phyloP scores from a whole-genome alignment of 35 echinoderm and acorn worm species.

The Ophiothrix spiculata region DNA sequence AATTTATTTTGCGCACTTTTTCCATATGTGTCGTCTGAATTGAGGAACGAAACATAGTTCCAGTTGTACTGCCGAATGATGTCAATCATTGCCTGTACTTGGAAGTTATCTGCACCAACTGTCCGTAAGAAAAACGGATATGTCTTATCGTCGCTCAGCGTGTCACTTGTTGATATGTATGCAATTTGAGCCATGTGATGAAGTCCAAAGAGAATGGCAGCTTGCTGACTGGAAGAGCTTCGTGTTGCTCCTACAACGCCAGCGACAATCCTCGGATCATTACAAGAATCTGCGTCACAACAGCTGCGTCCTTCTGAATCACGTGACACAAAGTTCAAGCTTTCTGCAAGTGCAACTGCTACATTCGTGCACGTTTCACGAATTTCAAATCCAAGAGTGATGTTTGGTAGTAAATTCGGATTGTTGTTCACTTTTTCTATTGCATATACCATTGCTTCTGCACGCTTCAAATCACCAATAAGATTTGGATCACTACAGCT shows the following conservation, averaged over 20 bases:
- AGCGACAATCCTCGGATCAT: constrained; percentile 19
- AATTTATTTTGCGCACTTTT: constrained; percentile 79
- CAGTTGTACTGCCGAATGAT: constrained; percentile 63
- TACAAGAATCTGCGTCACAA: not conserved
- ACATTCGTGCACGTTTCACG: constrained; percentile 85
- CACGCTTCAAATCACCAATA: constrained; percentile 62
- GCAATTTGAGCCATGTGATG: constrained; percentile 78
- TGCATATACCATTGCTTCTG: constrained; percentile 91
- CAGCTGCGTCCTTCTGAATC: not conserved
- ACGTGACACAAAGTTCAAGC: constrained; percentile 65
- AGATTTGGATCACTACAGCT: no score
- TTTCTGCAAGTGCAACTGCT: constrained; percentile 58
- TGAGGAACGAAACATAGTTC: constrained; percentile 78
- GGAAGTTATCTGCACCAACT: constrained; percentile 72
- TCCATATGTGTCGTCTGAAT: constrained; percentile 91
- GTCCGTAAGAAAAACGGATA: constrained; percentile 87
- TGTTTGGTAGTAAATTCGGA: constrained; percentile 54
- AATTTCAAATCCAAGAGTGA: constrained; percentile 88
- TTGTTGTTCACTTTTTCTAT: constrained; percentile 75
- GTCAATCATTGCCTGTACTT: constrained; percentile 86
- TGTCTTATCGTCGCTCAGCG: constrained; percentile 65
- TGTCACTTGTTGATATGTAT: constrained; percentile 86
- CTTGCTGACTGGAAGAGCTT: constrained; percentile 76
- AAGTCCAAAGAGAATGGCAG: constrained; percentile 77
- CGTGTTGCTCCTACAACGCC: constrained; percentile 88